Evolutionary conservation across 2,888 invertebrate species (phyloP).

Genomic region (Tachina lurida): DNA sequence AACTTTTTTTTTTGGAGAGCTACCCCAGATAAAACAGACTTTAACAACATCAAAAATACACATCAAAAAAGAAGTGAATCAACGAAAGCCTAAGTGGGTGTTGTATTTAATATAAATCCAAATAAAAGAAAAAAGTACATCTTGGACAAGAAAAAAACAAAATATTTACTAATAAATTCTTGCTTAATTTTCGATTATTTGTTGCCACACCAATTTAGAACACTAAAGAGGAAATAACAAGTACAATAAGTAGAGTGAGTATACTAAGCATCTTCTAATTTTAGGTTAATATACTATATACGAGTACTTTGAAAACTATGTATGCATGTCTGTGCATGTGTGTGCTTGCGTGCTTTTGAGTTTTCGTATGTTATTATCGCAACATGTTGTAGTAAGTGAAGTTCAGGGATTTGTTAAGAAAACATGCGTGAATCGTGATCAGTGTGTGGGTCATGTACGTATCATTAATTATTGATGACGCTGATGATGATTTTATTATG

Average conservation of each 20-base stretch:
- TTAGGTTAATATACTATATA: not conserved
- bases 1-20: slow-evolving; percentile 15
- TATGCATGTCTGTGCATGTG: not conserved
- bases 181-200: slow-evolving; percentile 68
- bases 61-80: slow-evolving; percentile 7
- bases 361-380: slow-evolving; percentile 60
- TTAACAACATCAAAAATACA: slow-evolving; percentile 38
- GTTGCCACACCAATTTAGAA: slow-evolving; percentile 38
- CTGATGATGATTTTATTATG: slow-evolving; percentile 72
- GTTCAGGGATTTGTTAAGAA: slow-evolving; percentile 64
- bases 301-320: not conserved
- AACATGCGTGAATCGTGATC: slow-evolving; percentile 78
- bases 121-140: not conserved
- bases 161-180: slow-evolving; percentile 67
- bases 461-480: slow-evolving; percentile 81
- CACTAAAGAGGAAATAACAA: not conserved
- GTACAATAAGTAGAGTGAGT: not conserved
- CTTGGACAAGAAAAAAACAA: not conserved
- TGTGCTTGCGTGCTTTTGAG: not conserved
- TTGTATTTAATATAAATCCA: not conserved
- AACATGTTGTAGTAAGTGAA: slow-evolving; percentile 68
- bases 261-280: slow-evolving; percentile 14
- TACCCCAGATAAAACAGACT: slow-evolving; percentile 5
- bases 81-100: slow-evolving; percentile 19
- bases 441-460: slow-evolving; percentile 78